phyloP scores from a whole-genome alignment of 2,797 vertebrate species.

The Xiphophorus birchmanni region DNA sequence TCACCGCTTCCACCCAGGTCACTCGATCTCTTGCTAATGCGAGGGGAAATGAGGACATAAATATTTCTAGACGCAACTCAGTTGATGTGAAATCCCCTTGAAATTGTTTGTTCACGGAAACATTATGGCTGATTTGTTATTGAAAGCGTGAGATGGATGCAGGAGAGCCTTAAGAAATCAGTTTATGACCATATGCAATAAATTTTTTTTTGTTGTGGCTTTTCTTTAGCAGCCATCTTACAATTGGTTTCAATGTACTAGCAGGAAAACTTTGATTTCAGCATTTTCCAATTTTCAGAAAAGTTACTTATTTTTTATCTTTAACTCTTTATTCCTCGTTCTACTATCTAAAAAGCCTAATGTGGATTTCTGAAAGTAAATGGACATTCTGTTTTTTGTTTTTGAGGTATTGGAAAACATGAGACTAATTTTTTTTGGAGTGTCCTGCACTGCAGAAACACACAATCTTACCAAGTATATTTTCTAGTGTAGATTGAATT shows the following conservation, averaged over 20 bases:
- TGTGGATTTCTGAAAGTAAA: not conserved
- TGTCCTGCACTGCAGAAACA: no score
- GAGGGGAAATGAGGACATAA: constrained; percentile 25
- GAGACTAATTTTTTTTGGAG: no score
- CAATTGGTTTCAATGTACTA: not conserved
- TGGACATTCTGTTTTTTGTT: not conserved
- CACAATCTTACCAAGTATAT: no score
- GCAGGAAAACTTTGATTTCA: not conserved
- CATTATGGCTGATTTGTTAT: constrained; percentile 13
- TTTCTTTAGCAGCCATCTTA: not conserved
- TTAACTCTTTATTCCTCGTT: not conserved
- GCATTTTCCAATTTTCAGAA: not conserved
- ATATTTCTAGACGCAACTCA: constrained; percentile 6
- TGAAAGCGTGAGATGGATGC: constrained; percentile 11
- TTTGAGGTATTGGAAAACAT: not conserved
- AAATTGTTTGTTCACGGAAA: constrained; percentile 6
- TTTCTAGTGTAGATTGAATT: no score
- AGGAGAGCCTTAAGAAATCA: constrained; percentile 7
- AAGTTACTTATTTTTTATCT: not conserved
- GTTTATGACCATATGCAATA: constrained; percentile 13
- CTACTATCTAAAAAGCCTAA: not conserved
- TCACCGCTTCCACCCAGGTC: constrained; percentile 19
- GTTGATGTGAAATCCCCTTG: constrained; percentile 14
- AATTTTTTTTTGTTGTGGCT: not conserved
- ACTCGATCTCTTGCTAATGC: constrained; percentile 30